A percentile compares a stretch with the other conserved stretches of the same genome.
Evolutionary conservation across 2,113 vertebrate genomes (phyloP).

Genomic region (Sterrhoptilus dennistouni): DNA sequence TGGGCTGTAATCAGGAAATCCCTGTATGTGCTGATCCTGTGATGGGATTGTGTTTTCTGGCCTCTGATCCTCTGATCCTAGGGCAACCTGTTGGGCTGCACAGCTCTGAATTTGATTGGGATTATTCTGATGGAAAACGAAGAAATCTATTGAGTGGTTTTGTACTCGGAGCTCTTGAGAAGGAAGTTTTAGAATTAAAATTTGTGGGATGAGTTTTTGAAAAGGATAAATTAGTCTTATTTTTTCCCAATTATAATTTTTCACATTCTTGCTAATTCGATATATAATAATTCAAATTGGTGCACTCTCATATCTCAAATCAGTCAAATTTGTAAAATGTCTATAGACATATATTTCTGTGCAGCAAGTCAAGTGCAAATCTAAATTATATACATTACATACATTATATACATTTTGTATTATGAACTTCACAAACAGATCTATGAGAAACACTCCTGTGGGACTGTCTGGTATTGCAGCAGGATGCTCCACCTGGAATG

Average conservation of each 20-base stretch:
- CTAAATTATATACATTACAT: background rate
- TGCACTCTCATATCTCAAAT: background rate
- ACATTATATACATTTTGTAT: background rate
- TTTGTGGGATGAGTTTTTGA: background rate
- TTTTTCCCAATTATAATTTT: background rate
- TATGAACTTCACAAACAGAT: background rate
- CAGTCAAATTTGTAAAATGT: background rate
- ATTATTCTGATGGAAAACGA: background rate
- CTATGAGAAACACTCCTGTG: background rate
- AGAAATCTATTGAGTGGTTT: background rate
- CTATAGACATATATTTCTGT: background rate
- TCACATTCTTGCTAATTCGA: background rate
- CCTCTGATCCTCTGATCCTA: background rate
- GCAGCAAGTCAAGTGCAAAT: background rate
- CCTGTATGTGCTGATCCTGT: background rate
- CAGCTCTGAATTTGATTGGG: background rate
- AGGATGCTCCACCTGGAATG: accelerated
- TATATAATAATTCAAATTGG: background rate
- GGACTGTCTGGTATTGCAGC: background rate
- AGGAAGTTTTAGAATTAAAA: background rate
- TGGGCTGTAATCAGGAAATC: background rate
- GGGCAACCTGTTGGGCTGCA: background rate
- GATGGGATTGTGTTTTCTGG: background rate
- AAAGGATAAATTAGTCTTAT: background rate
- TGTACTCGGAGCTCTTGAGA: background rate